Evolutionary conservation across 2,888 invertebrate genomes (phyloP).

Genomic region (Proisotoma minuta): DNA sequence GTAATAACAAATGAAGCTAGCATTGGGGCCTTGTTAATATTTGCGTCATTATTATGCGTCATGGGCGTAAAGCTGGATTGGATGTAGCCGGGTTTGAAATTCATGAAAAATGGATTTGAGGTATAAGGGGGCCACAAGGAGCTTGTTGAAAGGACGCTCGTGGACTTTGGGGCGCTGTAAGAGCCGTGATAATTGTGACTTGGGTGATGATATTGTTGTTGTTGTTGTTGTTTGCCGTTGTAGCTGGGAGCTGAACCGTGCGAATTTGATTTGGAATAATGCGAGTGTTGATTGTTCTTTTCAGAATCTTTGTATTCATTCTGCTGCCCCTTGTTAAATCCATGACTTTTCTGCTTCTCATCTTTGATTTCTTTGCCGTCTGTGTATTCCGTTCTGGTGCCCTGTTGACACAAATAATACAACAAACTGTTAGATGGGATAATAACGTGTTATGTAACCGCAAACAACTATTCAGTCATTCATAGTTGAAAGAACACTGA

Average conservation of each 20-base stretch:
- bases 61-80: not conserved
- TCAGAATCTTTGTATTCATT: constrained; percentile 34
- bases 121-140: not conserved
- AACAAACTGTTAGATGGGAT: not conserved
- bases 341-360: constrained; percentile 40
- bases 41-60: constrained; percentile 15
- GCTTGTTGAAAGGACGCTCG: not conserved
- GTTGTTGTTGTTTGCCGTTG: constrained; percentile 9
- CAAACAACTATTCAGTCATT: not conserved
- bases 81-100: not conserved
- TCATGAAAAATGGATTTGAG: not conserved
- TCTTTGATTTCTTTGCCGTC: constrained; percentile 45
- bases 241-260: constrained; percentile 17
- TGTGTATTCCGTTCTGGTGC: constrained; percentile 37
- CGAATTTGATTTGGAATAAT: constrained; percentile 25
- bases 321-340: constrained; percentile 43
- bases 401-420: constrained; percentile 28
- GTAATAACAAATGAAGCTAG: constrained; percentile 27
- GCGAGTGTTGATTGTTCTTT: constrained; percentile 29
- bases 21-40: constrained; percentile 26
- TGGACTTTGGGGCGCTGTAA: constrained; percentile 16
- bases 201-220: constrained; percentile 22
- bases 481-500: not conserved
- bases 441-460: not conserved
- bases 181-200: constrained; percentile 36